Evolutionary conservation across 2,888 invertebrate species (phyloP), one percentile per base, ranked within the genome.

Genomic region (Osmoderma eremita): DNA sequence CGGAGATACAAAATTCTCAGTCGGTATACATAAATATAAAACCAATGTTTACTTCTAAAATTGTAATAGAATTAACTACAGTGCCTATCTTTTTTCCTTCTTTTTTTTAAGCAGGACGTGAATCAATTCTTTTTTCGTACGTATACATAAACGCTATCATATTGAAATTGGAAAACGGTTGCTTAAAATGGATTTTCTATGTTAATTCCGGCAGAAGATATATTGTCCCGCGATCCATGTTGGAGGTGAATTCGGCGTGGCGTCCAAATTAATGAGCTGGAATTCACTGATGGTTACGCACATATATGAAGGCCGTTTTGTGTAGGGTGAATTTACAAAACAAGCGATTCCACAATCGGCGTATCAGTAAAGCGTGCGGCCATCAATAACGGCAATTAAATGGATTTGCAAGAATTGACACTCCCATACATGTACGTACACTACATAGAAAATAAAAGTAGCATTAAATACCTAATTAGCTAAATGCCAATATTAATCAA

Each of bases 161-260:
- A 54, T 65, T 48, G 56, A 48, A 65, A 65, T 65, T 42, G 65
- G 56, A 56, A 65, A 65, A 45, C 65, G 30, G 42, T 56, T 45
- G 42, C 48, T 22, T 17, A 18, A 65, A 65, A 65, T 65, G 65
- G 65, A 54, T 65, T 54, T 64, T 65, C 53, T 56, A 65, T 65
- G 65, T 56, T 56, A 65, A 65, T 65, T 61, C n/a, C 22, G 15
- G n/a, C 15, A 42, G 45, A 51, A 24, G 50, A 51, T 51, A 24
- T 51, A 24, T 51, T 51, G 50, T 30, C 5, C n/a, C 24, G 50
- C 50, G 30, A 51, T 51, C 24, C 50, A 24, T 24, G 24, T 51
- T 24, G 30, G 50, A 24, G n/a, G 30, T 30, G 50, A 51, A 51
- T 22, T 51, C 24, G 50, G 50, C 30, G 30, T n/a, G 12, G 20